These are phyloP conservation scores for Scaptomyza parva DNA, from an alignment of 2,888 invertebrate species.

Conservation along the genomic window DNA sequence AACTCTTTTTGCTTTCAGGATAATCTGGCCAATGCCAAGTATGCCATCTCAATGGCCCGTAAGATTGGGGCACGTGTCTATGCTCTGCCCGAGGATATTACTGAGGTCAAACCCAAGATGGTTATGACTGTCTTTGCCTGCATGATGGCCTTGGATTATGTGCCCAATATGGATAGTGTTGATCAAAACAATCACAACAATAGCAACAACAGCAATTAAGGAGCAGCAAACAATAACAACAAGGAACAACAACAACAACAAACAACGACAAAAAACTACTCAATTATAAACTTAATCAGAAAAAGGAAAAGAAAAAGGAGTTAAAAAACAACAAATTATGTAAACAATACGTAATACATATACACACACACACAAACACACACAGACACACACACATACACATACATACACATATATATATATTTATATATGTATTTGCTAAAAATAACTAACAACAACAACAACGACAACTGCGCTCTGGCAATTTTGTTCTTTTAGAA, in stretches of 20 bases:
- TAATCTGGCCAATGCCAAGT: slow-evolving; percentile 98
- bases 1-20: slow-evolving; percentile 87
- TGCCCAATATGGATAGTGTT: slow-evolving; percentile 92
- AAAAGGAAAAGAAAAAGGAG: slow-evolving; percentile 31
- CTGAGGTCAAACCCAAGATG: slow-evolving; percentile 99
- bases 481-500: slow-evolving; percentile 44
- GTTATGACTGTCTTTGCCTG: slow-evolving; percentile 99
- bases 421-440: slow-evolving; percentile 48
- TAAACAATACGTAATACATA: slow-evolving; percentile 26
- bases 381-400: slow-evolving; percentile 10
- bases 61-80: slow-evolving; percentile 99
- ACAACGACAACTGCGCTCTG: slow-evolving; percentile 18
- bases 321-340: slow-evolving; percentile 34
- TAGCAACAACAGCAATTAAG: slow-evolving; percentile 54
- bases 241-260: slow-evolving; percentile 38
- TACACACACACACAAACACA: slow-evolving; percentile 16
- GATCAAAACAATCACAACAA: slow-evolving; percentile 83
- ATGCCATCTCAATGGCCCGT: slow-evolving; percentile 98
- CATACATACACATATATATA: slow-evolving; percentile 15
- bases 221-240: too few relatives aligned
- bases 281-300: slow-evolving; percentile 38
- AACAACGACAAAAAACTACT: slow-evolving; percentile 37
- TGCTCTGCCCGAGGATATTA: slow-evolving; percentile 99
- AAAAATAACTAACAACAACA: slow-evolving; percentile 32
- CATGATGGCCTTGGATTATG: slow-evolving; percentile 98